These are phyloP conservation scores for Notarius lentiginosus DNA, from an alignment of 2,113 vertebrate genomes.

Conservation along the genomic window DNA sequence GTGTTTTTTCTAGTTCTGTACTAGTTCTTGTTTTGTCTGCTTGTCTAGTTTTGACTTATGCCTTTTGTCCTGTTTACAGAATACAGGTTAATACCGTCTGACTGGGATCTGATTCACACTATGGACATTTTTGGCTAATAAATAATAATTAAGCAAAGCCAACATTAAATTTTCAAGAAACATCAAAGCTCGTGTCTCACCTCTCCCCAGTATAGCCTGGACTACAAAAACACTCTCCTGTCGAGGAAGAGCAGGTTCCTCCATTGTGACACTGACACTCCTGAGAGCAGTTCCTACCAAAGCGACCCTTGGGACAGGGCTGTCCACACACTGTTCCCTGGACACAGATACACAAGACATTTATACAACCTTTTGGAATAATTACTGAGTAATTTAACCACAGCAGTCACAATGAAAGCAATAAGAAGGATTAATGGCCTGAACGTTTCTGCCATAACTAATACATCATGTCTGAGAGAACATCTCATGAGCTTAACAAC, in stretches of 20 bases:
- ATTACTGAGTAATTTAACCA: not conserved
- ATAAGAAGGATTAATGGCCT: not conserved
- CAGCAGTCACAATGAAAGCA: not conserved
- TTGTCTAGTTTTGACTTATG: not conserved
- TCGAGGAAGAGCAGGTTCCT: slow-evolving; percentile 78
- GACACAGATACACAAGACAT: slow-evolving; percentile 39
- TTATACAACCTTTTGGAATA: not conserved
- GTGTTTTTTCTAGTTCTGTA: not conserved
- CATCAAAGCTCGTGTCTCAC: slow-evolving; percentile 66
- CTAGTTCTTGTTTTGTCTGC: not conserved
- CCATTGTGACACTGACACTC: slow-evolving; percentile 97
- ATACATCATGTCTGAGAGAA: not conserved
- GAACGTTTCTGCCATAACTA: not conserved
- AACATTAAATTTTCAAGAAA: not conserved
- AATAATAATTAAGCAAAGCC: not conserved
- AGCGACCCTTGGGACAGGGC: slow-evolving; percentile 89
- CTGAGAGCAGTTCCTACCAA: slow-evolving; percentile 89
- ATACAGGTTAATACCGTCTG: not conserved
- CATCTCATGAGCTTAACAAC: not conserved
- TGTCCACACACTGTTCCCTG: slow-evolving; percentile 95
- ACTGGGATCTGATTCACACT: not conserved
- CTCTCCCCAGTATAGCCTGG: slow-evolving; percentile 89
- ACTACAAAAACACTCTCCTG: slow-evolving; percentile 86
- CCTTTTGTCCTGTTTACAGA: not conserved
- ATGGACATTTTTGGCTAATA: not conserved